Evolutionary conservation across 1,140 invertebrate genomes (phyloP), one percentile per base, ranked within the genome.

Genomic region (Drosophila lini): DNA sequence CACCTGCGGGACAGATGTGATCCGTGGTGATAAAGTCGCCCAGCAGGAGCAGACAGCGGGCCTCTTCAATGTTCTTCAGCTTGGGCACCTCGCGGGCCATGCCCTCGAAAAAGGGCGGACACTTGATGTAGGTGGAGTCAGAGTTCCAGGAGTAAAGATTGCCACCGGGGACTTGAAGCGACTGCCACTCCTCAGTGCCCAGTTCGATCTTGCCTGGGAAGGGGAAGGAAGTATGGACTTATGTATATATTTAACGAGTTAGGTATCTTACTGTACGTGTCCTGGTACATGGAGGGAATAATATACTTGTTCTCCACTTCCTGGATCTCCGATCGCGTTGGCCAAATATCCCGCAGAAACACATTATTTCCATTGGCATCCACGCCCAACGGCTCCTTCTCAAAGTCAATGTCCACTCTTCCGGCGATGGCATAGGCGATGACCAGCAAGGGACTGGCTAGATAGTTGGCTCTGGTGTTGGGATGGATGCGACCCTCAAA

Each of bases 401-500:
- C 97, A 93, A 99, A 99, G 92, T 99, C 98, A 77, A 99, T 98
- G 78, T 97, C 95, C 0, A 99, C 96, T 4, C 96, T 96, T 28
- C 98, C 98, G 60, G 98, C 98, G 34, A 99, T 95, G 0, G 98
- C 98, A 92, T 99, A 99, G 1, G 98, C 98, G 76, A 99, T 98
- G 19, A 99, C 98, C 9, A 99, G 93, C 5, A 98, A 94, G 0
- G 98, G 98, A 11, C 97, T 98, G 0, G 98, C 98, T 50, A 99
- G 94, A 90, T 99, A 99, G 93, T 99, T 99, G 16, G 98, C 98
- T 40, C 98, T 93, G 0, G 98, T 99, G 88, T 98, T 96, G 0
- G 98, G 98, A 93, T 99, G 98, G 89, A 99, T 98, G 58, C 98
- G 94, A 15, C 98, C 98, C 93, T 99, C 98, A 93, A 99, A 99